Evolutionary conservation across 2,797 vertebrate genomes (phyloP).

Genomic region (Podargus strigoides): DNA sequence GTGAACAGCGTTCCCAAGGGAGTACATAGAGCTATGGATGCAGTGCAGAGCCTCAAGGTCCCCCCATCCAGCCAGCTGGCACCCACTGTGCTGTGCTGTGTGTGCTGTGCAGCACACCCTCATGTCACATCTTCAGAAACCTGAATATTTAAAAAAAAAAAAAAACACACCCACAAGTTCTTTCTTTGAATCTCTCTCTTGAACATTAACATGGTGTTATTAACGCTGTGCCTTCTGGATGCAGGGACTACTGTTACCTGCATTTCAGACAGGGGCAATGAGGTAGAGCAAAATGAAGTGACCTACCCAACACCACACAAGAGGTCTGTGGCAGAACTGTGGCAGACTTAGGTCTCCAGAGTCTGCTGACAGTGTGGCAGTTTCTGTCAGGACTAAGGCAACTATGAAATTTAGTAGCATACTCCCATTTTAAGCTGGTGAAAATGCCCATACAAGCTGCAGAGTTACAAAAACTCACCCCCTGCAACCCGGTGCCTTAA

Average conservation of each 20-base stretch:
- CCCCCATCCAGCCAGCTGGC: not conserved
- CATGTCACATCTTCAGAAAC: not conserved
- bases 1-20: not conserved
- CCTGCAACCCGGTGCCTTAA: not conserved
- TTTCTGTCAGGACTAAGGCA: not conserved
- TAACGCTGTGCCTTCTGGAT: not conserved
- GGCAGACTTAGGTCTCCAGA: not conserved
- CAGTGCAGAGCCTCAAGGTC: not conserved
- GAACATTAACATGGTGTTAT: rapidly evolving
- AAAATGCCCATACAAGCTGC: not conserved
- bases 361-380: not conserved
- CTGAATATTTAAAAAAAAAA: too few relatives aligned
- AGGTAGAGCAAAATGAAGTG: not conserved
- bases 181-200: not conserved
- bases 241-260: not conserved
- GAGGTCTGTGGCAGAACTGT: not conserved
- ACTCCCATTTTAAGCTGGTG: not conserved
- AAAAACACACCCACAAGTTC: not conserved
- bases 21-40: not conserved
- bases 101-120: not conserved
- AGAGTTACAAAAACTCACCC: not conserved
- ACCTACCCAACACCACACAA: not conserved
- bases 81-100: too few relatives aligned
- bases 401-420: not conserved
- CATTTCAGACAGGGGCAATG: not conserved